Base-by-base conservation (phyloP, 2,797 vertebrate genomes). In the Sebastolobus altivelis region DNA sequence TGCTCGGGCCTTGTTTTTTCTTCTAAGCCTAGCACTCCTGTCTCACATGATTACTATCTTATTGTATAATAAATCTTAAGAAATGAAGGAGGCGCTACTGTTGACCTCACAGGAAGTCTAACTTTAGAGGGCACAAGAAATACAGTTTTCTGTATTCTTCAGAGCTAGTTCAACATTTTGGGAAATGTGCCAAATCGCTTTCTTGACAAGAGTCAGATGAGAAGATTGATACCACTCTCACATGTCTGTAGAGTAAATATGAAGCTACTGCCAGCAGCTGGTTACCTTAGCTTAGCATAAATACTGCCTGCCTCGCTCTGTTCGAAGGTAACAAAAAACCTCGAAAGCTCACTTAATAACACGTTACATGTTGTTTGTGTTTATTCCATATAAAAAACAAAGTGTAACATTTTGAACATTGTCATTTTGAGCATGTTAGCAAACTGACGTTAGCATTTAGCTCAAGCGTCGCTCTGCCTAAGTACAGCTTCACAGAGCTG, bases 1-100 rank as follows among this genome's bases (percentile, higher is more conserved):
- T 69, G 77, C 43, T 43, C 69, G 25, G 65, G 67, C 58, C 79
- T 75, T 69, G 18, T 72, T 79, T 71, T 82, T 33, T 75, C 27
- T 9, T 67, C 27, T 72, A 10, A 14, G 43, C 38, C 25, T 7
- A 33, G 35, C 10, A 27, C 9, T 60, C 49, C 59, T 81, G 74
- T 75, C 59, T 66, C 52, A 81, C 69, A 72, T 65, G 66, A 56
- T 82, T 58, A 56, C 35, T 38, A 29, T 55, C 14, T 80, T 55
- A 56, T 79, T 37, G 35, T 74, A 60, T 73, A 60, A 66, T 77
- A 79, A 5, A 83, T 77, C 14, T 46, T 46, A 11, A 43, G 31
- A 37, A 65, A 66, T 75, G 20, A 63, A n/a, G 52, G 22, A 58
- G 67, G 49, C 49, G 60, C 43, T 46, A 9, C 52, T 7, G 49